These are phyloP conservation scores for Ctenopoma multispine DNA, from an alignment of 2,797 vertebrate genomes.

Conservation along the genomic window DNA sequence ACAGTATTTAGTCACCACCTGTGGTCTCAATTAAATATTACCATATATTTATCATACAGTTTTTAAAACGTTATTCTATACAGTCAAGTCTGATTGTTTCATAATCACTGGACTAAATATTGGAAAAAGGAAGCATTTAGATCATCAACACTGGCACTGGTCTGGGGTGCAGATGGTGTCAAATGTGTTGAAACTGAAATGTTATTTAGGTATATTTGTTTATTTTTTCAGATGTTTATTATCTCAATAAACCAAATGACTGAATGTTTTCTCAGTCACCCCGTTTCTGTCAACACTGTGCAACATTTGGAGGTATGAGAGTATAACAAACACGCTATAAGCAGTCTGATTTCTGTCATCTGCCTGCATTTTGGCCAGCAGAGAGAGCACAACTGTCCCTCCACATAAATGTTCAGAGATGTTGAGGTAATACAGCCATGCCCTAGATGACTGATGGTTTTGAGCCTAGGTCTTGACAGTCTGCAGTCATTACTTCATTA, in stretches of 20 bases:
- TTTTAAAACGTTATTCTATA: not conserved
- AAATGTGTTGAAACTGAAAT: no score
- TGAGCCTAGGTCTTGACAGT: slow-evolving; percentile 49
- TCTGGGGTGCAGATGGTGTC: slow-evolving; percentile 39
- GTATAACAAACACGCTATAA: slow-evolving; percentile 10
- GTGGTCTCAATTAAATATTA: not conserved
- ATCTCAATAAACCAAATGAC: slow-evolving; percentile 3
- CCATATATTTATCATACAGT: not conserved
- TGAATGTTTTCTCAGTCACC: slow-evolving; percentile 4
- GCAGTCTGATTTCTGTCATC: slow-evolving; percentile 23
- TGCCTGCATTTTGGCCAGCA: slow-evolving; percentile 22
- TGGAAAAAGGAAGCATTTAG: slow-evolving; percentile 26
- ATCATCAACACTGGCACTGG: slow-evolving; percentile 29
- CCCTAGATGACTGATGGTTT: slow-evolving; percentile 52
- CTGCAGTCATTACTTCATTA: slow-evolving; percentile 46
- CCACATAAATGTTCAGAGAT: slow-evolving; percentile 27
- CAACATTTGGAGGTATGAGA: slow-evolving; percentile 20
- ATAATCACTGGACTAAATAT: slow-evolving; percentile 8
- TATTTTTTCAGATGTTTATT: slow-evolving; percentile 13
- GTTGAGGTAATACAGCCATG: slow-evolving; percentile 63
- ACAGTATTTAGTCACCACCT: no score
- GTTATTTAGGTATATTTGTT: slow-evolving; percentile 8
- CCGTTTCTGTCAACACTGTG: not conserved
- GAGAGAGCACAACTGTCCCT: slow-evolving; percentile 28
- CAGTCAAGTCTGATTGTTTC: not conserved